Conservation (phyloP, 2,797 vertebrate species). For the Sebastes iracundus region DNA sequence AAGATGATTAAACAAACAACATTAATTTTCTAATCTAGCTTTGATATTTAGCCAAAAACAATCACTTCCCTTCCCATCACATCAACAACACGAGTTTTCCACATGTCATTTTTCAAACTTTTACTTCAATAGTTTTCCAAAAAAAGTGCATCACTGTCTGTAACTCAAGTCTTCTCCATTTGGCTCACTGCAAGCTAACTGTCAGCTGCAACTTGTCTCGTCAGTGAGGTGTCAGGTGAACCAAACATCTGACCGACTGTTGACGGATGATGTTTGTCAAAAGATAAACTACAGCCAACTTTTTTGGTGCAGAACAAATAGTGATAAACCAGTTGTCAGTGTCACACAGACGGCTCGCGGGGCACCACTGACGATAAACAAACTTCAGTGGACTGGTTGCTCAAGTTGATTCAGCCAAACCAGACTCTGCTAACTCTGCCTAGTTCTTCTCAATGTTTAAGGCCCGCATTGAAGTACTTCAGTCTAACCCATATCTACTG, state of each 20-base stretch:
- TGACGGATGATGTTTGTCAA: not conserved
- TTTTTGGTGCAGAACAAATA: not conserved
- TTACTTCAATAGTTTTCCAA: not conserved
- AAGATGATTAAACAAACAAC: not conserved
- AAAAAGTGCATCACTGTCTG: not conserved
- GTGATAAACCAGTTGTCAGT: conserved; percentile 2
- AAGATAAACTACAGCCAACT: not conserved
- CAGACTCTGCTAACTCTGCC: not conserved
- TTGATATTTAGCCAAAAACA: not conserved
- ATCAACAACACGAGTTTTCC: not conserved
- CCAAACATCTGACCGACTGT: not conserved
- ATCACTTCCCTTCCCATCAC: not conserved
- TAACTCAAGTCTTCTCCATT: not conserved
- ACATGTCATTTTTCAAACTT: not conserved
- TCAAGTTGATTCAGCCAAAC: not conserved
- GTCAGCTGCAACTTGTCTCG: not conserved
- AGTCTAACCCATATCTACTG: not conserved
- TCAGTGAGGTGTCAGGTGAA: not conserved
- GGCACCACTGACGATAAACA: not conserved
- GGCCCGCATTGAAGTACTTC: not conserved
- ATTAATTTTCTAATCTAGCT: not conserved
- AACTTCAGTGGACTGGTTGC: conserved; percentile 4
- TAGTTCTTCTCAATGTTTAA: not conserved
- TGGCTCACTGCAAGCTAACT: not conserved
- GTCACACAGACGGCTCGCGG: not conserved